phyloP scores from a whole-genome alignment of 64 coral and sea anemone genomes.

The Acropora tenuis region DNA sequence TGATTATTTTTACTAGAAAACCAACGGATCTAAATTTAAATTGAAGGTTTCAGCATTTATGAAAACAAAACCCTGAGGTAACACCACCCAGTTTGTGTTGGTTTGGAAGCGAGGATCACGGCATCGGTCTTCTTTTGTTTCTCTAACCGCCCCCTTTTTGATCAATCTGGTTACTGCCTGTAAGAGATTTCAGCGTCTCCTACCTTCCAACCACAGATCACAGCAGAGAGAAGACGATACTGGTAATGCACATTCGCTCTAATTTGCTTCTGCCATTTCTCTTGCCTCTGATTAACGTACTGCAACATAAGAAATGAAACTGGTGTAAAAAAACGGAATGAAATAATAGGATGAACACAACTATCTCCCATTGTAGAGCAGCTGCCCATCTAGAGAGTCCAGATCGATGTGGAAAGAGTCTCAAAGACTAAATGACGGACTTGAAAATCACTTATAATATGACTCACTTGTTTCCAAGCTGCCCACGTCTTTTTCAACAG shows the following conservation, averaged over 20 bases:
- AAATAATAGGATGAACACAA: neutral
- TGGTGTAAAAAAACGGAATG: neutral
- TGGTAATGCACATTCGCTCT: slow-evolving; percentile 60
- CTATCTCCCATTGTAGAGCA: neutral
- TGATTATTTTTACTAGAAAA: too few species aligned
- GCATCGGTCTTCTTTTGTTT: too few species aligned
- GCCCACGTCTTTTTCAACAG: slow-evolving; percentile 54
- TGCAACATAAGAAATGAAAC: slow-evolving; percentile 11
- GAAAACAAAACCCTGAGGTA: too few species aligned
- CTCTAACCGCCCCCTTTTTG: too few species aligned
- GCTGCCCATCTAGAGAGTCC: neutral
- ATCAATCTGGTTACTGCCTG: neutral
- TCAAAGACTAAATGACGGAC: too few species aligned
- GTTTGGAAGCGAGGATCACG: too few species aligned
- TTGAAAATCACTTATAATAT: too few species aligned
- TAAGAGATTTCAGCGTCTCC: neutral
- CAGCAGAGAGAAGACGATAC: slow-evolving; percentile 14
- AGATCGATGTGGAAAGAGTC: too few species aligned
- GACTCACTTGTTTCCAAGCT: slow-evolving; percentile 56
- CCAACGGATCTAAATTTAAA: too few species aligned
- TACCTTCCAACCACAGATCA: slow-evolving; percentile 61
- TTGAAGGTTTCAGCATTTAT: too few species aligned
- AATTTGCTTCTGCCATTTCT: slow-evolving; percentile 60
- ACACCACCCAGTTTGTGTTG: too few species aligned
- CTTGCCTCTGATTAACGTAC: slow-evolving; percentile 54